These are phyloP conservation scores for Coregonus clupeaformis DNA, from an alignment of 2,113 vertebrate genomes.

Conservation along the genomic window DNA sequence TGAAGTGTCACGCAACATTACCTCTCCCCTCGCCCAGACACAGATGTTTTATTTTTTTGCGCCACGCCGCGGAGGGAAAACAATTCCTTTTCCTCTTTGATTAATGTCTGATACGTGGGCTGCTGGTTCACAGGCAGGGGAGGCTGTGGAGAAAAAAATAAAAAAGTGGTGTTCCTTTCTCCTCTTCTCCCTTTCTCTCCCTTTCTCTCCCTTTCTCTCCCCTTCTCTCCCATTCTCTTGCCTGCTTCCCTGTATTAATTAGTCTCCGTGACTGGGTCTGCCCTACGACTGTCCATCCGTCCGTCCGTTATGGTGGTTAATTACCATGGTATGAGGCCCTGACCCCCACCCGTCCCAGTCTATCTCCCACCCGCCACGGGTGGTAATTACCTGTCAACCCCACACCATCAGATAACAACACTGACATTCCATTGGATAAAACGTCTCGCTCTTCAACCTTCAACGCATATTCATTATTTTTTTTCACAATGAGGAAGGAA, in stretches of 20 bases:
- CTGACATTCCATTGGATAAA: conserved; percentile 32
- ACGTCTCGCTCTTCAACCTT: conserved; percentile 14
- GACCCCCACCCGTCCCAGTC: not conserved
- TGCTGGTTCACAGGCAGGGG: conserved; percentile 17
- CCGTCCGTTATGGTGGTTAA: too few relatives aligned
- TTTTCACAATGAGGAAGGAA: not conserved
- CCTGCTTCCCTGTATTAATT: not conserved
- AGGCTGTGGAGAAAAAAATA: conserved; percentile 6
- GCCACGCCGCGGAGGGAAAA: conserved; percentile 50
- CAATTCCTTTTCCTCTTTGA: conserved; percentile 55
- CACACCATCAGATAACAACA: conserved; percentile 29
- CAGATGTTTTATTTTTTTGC: conserved; percentile 50
- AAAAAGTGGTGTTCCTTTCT: conserved; percentile 21
- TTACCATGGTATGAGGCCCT: not conserved
- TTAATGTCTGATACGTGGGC: conserved; percentile 49
- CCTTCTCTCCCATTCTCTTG: not conserved
- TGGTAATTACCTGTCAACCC: conserved; percentile 46
- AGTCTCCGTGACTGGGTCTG: conserved; percentile 19
- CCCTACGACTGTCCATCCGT: not conserved
- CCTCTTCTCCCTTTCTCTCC: not conserved
- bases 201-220: not conserved
- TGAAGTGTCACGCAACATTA: conserved; percentile 73
- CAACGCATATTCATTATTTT: too few relatives aligned
- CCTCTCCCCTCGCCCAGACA: conserved; percentile 40
- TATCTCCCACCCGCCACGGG: too few relatives aligned